Base-by-base conservation (phyloP, 2,888 invertebrate genomes). In the Ceramica pisi region DNA sequence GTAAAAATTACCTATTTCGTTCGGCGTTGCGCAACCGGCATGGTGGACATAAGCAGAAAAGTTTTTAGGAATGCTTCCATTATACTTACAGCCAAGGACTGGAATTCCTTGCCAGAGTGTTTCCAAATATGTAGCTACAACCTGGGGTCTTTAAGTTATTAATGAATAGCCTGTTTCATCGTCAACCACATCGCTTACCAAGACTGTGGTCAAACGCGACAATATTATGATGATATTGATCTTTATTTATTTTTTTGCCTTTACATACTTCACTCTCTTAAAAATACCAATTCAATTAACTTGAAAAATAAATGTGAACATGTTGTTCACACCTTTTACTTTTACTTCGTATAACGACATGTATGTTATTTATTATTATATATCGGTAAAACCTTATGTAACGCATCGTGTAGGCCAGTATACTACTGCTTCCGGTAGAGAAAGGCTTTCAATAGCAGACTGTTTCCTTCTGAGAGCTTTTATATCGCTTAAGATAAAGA, bases 301-400 rank as follows among this genome's bases (percentile, higher is more conserved):
- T 57, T 4, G 7, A 35, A 57, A 75, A 56, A 14, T 6, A 50
- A 76, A 51, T 21, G 14, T 21, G 14, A 46, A 67, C 21, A 19
- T 35, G 55, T n/a, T 35, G 55, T n/a, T 44, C 57, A 69, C 65
- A 53, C 71, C 70, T 79, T 66, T 82, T 78, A 76, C 79, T 81
- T 73, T 70, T 60, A 57, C 10, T 31, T 21, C 55, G 10, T 23
- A 41, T 41, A 41, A 14, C 41, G 12, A 14, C 4, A n/a, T 12
- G 16, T 26, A 23, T 14, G 26, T 35, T 48, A 61, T 65, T 51
- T 68, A 55, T 31, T 68, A 55, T 31, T 61, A 5, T 55, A 50
- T 53, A 64, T 71, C 10, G 60, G 26, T 66, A 60, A 51, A 44
- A 67, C 8, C 31, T 83, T 80, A 80, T 38, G 48, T 77, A 82